Percentiles rank a stretch among this genome's conserved stretches.
phyloP scores from a whole-genome alignment of 2,113 vertebrate species.

The Paedocypris sp. region DNA sequence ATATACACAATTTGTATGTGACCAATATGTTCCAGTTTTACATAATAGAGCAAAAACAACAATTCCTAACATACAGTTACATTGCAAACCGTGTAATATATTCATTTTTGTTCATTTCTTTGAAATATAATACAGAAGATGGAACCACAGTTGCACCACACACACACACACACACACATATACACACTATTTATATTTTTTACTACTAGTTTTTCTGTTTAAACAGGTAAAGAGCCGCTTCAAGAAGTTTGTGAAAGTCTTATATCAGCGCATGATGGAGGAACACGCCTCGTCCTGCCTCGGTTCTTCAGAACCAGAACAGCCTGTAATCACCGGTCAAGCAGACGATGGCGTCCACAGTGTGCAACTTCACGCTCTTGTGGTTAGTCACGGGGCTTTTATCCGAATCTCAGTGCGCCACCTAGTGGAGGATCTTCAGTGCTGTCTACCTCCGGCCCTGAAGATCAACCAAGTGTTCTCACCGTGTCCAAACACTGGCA shows the following conservation, averaged over 20 bases:
- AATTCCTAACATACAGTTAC: no score
- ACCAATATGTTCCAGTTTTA: not conserved
- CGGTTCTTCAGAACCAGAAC: not conserved
- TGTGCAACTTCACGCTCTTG: slow-evolving; percentile 60
- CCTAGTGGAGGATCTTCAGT: slow-evolving; percentile 73
- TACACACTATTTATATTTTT: no score
- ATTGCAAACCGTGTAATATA: no score
- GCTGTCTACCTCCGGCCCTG: slow-evolving; percentile 59
- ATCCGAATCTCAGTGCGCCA: slow-evolving; percentile 75
- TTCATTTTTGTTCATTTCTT: no score
- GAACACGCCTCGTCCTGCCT: slow-evolving; percentile 27
- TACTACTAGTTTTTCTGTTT: not conserved
- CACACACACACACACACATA: no score
- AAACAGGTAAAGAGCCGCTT: slow-evolving; percentile 75
- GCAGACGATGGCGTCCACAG: slow-evolving; percentile 31
- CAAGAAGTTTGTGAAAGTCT: slow-evolving; percentile 73
- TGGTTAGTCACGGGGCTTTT: slow-evolving; percentile 87
- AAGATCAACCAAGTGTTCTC: slow-evolving; percentile 66
- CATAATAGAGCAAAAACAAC: no score
- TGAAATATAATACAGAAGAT: no score
- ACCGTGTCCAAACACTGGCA: slow-evolving; percentile 83
- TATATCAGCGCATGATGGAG: slow-evolving; percentile 66
- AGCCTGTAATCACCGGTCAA: slow-evolving; percentile 10
- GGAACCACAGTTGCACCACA: no score
- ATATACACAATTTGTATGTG: no score